Evolutionary conservation across 2,797 vertebrate species (phyloP), one percentile per base, ranked within the genome.

Genomic region (Scolopax rusticola): DNA sequence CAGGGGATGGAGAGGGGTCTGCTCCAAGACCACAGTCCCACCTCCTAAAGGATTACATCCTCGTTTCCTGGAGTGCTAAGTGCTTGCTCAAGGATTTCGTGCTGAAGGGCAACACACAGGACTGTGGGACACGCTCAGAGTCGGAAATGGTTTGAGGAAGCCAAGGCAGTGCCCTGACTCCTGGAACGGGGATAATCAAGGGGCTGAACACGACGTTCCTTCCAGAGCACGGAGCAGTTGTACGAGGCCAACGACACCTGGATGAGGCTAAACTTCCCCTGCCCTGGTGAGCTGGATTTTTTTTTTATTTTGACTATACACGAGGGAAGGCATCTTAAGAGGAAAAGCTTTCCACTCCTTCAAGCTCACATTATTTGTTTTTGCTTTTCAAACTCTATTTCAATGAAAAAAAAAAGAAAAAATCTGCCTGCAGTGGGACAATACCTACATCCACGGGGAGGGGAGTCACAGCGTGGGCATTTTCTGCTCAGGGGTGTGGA

Each of bases 41-140:
- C 54, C 15, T 25, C 0, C 1, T 0, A 12, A 36, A 30, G 40
- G 45, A 14, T 19, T 5, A 50, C 60, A 50, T 4, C 61, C 71
- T 82, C 11, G 0, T 11, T 60, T 24, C 32, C 27, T 9, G 0
- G 73, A 48, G 47, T 21, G 2, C 16, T 1, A 4, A 36, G 51
- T 1, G 41, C 40, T 51, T 3, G 19, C 13, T 14, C 1, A 12
- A 87, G 86, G 69, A 16, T 25, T 19, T 19, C 3, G 13, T 4
- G 68, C 36, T 18, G 30, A 28, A 12, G 0, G 25, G 75, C 1
- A 3, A 23, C 0, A 8, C 1, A 0, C 0, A 1, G 73, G 51
- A 4, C 28, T 1, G 1, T 0, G 8, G 78, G 59, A 47, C 8
- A 14, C 2, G 0, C 59, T 5, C 3, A 11, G 24, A 24, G 28